These are phyloP conservation scores for Actinernus sp. DNA, from an alignment of 92 coral and sea anemone genomes.

Conservation along the genomic window DNA sequence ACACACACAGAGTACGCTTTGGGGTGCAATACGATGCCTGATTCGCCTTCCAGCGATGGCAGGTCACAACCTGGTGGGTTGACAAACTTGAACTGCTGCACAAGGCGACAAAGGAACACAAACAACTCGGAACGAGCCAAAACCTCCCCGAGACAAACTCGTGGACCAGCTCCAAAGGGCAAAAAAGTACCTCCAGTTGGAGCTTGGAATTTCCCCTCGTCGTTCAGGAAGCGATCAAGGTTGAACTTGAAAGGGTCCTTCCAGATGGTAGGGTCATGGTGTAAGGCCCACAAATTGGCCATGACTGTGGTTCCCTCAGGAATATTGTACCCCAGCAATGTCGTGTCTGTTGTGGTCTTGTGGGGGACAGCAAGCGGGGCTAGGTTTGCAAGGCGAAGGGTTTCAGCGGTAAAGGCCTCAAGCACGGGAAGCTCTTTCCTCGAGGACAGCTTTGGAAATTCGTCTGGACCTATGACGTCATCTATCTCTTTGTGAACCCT, in stretches of 20 bases:
- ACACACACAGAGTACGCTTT: constrained; percentile 43
- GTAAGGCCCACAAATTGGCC: constrained; percentile 67
- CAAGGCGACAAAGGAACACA: constrained; percentile 63
- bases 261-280: constrained; percentile 75
- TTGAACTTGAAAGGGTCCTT: constrained; percentile 63
- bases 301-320: constrained; percentile 74
- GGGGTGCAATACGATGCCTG: constrained; percentile 38
- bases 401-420: constrained; percentile 73
- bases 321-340: constrained; percentile 58
- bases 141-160: constrained; percentile 75
- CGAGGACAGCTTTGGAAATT: constrained; percentile 45
- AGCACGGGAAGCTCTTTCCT: constrained; percentile 59
- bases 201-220: constrained; percentile 39
- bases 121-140: constrained; percentile 77
- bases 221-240: constrained; percentile 64
- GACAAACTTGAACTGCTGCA: constrained; percentile 66
- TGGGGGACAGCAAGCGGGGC: constrained; percentile 67
- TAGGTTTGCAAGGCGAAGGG: constrained; percentile 58
- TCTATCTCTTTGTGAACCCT: constrained; percentile 68
- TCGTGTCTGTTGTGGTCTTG: constrained; percentile 50
- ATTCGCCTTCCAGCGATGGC: constrained; percentile 37
- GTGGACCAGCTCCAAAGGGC: constrained; percentile 83
- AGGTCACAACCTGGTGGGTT: constrained; percentile 55
- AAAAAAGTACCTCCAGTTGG: constrained; percentile 57
- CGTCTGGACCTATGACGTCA: constrained; percentile 63